These are phyloP conservation scores for Ophion slaviceki DNA, from an alignment of 2,888 invertebrate genomes.

Conservation along the genomic window DNA sequence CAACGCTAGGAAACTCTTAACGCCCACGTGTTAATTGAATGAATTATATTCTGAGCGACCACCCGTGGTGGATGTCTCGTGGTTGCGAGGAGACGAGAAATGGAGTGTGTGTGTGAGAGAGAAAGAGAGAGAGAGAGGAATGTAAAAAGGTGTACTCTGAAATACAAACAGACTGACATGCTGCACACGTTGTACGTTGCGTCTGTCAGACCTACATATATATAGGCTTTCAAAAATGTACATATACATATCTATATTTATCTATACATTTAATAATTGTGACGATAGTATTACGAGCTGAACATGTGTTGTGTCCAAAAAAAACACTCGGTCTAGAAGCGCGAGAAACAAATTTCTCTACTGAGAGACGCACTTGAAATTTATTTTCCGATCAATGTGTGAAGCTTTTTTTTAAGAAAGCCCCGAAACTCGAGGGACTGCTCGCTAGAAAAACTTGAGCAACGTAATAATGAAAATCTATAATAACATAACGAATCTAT, in stretches of 20 bases:
- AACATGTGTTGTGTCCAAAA: background rate
- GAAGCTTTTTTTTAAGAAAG: background rate
- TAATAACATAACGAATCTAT: too few relatives aligned
- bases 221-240: background rate
- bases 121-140: background rate
- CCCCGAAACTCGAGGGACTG: background rate
- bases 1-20: slow-evolving; percentile 45
- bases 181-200: background rate
- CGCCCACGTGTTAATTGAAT: slow-evolving; percentile 66
- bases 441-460: too few relatives aligned
- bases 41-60: slow-evolving; percentile 52
- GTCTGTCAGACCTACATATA: background rate
- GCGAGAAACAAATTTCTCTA: background rate
- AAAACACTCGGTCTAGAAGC: background rate
- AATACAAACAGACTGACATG: background rate
- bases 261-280: background rate
- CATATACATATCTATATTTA: background rate
- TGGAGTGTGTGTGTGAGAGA: background rate
- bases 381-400: background rate
- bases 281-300: background rate
- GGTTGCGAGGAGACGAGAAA: background rate
- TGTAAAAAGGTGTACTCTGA: background rate
- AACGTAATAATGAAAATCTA: too few relatives aligned
- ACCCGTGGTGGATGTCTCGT: background rate
- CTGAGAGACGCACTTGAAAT: background rate